These are phyloP conservation scores for Procambarus virginalis DNA, from an alignment of 1,140 invertebrate species.

Conservation along the genomic window DNA sequence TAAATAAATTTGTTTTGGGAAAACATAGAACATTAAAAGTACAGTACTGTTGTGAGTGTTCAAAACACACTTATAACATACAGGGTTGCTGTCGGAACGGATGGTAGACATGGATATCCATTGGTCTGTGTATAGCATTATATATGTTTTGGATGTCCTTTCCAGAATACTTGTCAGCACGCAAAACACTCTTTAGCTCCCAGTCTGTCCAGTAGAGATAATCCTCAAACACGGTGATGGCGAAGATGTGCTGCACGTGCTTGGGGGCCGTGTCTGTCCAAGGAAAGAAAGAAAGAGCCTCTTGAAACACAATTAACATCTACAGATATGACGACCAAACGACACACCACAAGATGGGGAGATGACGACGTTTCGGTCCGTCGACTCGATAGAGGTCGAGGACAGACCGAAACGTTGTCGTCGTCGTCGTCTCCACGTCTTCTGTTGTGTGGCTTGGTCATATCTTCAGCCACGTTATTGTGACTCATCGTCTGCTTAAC, in stretches of 20 bases:
- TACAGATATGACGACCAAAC: no score
- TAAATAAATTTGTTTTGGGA: no score
- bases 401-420: no score
- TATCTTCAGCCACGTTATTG: no score
- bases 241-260: conserved; percentile 88
- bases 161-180: conserved; percentile 84
- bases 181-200: conserved; percentile 90
- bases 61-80: conserved; percentile 68
- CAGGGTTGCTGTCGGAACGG: conserved; percentile 75
- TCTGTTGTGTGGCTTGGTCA: no score
- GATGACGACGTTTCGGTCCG: no score
- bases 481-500: no score
- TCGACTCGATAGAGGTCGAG: no score
- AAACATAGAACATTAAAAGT: no score
- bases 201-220: conserved; percentile 94
- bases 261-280: conserved; percentile 76
- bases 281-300: background rate
- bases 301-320: background rate
- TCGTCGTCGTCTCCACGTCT: no score
- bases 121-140: conserved; percentile 86
- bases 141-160: conserved; percentile 81
- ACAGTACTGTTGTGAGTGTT: no score
- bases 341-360: no score
- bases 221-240: conserved; percentile 89
- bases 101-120: conserved; percentile 90